Base-by-base conservation (phyloP, 2,797 vertebrate genomes). In the Ateles fusciceps region DNA sequence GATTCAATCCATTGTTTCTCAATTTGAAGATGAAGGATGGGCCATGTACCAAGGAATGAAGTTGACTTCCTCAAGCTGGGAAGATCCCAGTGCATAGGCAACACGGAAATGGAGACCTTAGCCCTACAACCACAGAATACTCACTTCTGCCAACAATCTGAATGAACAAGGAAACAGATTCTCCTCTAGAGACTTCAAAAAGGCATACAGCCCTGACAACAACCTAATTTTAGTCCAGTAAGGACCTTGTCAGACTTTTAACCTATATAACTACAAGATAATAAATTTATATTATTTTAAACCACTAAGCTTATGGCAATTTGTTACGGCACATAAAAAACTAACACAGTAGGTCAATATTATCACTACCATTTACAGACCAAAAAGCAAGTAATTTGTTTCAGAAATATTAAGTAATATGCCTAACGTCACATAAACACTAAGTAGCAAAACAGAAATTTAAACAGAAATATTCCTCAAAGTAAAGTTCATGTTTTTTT, bases 191-290 rank as follows among this genome's bases (percentile, higher is more conserved):
- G 28, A 8, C 28, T 91, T 26, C 22, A 81, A 17, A 95, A 97
- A 88, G 79, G 36, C 92, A 85, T 30, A 21, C 0, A 74, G 59
- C 44, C 57, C 44, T 55, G 24, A 0, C 8, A 11, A 92, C 44
- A 92, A 76, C 24, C 52, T 71, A 46, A 87, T 71, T 94, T 97
- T 79, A 88, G 42, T 89, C 36, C n/a, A 79, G 7, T 46, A 48
- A 94, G 55, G 80, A 17, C 72, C 21, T 86, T 79, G 46, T 64
- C 68, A 93, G 59, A 88, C n/a, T 85, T 95, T n/a, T 88, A 85
- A 64, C 19, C 28, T 78, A 80, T 14, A 81, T 33, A 96, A 55
- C 30, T 42, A 0, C 39, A 91, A 94, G 12, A 85, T 64, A 84
- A 61, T 55, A 84, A 55, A 80, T 57, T 83, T 87, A 33, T 76